Conservation (phyloP, 2,113 vertebrate species). For the Blennius ocellaris region DNA sequence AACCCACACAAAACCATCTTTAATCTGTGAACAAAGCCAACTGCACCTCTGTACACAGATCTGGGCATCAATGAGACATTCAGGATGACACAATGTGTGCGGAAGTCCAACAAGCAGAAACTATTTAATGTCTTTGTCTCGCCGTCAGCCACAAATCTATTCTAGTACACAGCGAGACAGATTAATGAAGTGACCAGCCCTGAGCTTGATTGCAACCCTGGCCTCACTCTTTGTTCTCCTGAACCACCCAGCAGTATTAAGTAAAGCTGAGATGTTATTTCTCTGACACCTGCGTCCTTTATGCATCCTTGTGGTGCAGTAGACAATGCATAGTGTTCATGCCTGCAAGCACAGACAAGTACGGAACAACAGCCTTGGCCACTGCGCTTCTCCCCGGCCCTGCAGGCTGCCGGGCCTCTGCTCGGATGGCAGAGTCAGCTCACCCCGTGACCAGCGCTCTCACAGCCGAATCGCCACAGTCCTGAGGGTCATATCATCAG, state of each 20-base stretch:
- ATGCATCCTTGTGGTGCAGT: constrained; percentile 8
- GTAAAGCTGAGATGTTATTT: constrained; percentile 18
- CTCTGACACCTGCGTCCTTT: constrained; percentile 11
- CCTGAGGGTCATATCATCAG: constrained; percentile 25
- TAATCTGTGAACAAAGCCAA: neutral
- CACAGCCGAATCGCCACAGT: constrained; percentile 15
- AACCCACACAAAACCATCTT: too few species aligned
- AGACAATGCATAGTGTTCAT: neutral
- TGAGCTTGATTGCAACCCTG: constrained; percentile 1
- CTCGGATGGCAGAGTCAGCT: constrained; percentile 6
- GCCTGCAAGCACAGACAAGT: constrained; percentile 16
- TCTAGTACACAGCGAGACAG: neutral
- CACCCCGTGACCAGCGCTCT: constrained; percentile 26
- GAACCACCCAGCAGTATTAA: neutral
- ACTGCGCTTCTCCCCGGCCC: constrained; percentile 3
- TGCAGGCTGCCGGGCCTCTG: neutral
- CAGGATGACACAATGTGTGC: neutral
- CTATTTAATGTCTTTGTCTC: constrained; percentile 7
- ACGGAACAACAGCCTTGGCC: neutral
- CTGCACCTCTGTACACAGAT: neutral
- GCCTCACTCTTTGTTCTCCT: constrained; percentile 5
- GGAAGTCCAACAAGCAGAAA: neutral
- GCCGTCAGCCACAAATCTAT: constrained; percentile 1
- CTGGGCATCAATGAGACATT: neutral
- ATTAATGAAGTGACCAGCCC: constrained; percentile 10